phyloP scores from a whole-genome alignment of 2,888 invertebrate species.

The Selenia dentaria region DNA sequence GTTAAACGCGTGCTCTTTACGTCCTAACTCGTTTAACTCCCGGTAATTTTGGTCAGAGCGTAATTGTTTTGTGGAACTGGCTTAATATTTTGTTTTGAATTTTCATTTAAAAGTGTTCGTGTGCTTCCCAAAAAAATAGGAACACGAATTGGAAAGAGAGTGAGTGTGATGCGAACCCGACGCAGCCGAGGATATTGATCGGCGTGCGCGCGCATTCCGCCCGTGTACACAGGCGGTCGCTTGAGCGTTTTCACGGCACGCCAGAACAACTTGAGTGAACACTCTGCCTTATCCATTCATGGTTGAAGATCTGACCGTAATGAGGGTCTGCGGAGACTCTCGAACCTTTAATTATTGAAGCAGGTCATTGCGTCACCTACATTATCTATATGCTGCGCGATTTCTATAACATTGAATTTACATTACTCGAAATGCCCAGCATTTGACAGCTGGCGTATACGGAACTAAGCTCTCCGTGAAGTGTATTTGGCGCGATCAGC shows the following conservation, averaged over 20 bases:
- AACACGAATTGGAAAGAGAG: slow-evolving; percentile 68
- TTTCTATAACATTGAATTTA: too few species aligned
- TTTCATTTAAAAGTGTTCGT: slow-evolving; percentile 54
- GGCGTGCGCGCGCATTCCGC: slow-evolving; percentile 79
- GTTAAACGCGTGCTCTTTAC: neutral
- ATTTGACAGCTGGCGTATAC: slow-evolving; percentile 24
- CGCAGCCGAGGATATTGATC: slow-evolving; percentile 78
- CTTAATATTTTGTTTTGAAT: slow-evolving; percentile 34
- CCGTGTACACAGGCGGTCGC: slow-evolving; percentile 75
- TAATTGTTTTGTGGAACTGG: slow-evolving; percentile 36
- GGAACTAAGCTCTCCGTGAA: slow-evolving; percentile 39
- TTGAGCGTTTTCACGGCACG: slow-evolving; percentile 66
- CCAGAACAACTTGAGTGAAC: slow-evolving; percentile 70
- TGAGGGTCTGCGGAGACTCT: slow-evolving; percentile 5
- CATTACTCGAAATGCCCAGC: slow-evolving; percentile 17
- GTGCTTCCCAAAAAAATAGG: slow-evolving; percentile 67
- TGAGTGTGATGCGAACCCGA: slow-evolving; percentile 72
- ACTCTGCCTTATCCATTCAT: slow-evolving; percentile 67
- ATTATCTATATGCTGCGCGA: too few species aligned
- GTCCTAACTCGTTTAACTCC: slow-evolving; percentile 8
- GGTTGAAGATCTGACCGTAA: slow-evolving; percentile 47
- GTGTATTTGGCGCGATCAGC: slow-evolving; percentile 53
- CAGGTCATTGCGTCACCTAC: neutral
- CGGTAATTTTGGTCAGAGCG: slow-evolving; percentile 39
- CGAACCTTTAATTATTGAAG: slow-evolving; percentile 8